Percentiles rank a stretch among this genome's conserved stretches.
Conservation (phyloP, 1,140 invertebrate genomes). For the Nixonia krombeini region DNA sequence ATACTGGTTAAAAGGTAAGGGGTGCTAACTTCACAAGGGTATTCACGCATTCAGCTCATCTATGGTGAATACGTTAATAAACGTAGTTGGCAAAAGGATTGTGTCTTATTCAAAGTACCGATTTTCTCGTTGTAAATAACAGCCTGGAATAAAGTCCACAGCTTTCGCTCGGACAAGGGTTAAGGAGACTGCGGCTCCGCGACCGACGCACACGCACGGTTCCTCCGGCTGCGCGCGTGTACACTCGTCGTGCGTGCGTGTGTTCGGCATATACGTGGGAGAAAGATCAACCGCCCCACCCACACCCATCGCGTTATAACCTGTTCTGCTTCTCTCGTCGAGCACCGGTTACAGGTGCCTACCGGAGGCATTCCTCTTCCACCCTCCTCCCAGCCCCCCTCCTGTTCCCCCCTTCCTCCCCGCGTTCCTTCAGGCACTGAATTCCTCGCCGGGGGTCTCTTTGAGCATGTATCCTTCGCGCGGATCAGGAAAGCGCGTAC, state of each 20-base stretch:
- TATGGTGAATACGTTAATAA: too few relatives aligned
- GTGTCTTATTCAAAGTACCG: too few relatives aligned
- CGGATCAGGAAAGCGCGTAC: neutral
- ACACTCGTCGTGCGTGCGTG: slow-evolving; percentile 22
- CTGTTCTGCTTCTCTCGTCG: slow-evolving; percentile 64
- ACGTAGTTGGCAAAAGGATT: too few relatives aligned
- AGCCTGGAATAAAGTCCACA: slow-evolving; percentile 21
- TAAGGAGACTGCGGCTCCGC: too few relatives aligned
- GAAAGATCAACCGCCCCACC: slow-evolving; percentile 67
- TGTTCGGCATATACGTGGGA: slow-evolving; percentile 41
- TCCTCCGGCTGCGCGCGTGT: too few relatives aligned
- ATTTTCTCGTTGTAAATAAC: neutral
- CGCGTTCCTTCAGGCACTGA: slow-evolving; percentile 25
- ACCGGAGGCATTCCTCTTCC: slow-evolving; percentile 61
- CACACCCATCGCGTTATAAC: slow-evolving; percentile 65
- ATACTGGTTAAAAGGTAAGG: too few relatives aligned
- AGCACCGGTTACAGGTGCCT: slow-evolving; percentile 68
- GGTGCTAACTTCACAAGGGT: too few relatives aligned
- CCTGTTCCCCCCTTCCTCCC: slow-evolving; percentile 5
- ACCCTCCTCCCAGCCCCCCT: slow-evolving; percentile 1
- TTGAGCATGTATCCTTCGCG: slow-evolving; percentile 21
- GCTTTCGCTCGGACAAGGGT: slow-evolving; percentile 28
- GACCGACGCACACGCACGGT: too few relatives aligned
- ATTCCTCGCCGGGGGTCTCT: slow-evolving; percentile 33
- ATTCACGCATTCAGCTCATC: too few relatives aligned